Percentiles rank a stretch among this genome's conserved stretches.
These are phyloP conservation scores for Alfaro cultratus DNA, from an alignment of 2,797 vertebrate species.

Conservation along the genomic window DNA sequence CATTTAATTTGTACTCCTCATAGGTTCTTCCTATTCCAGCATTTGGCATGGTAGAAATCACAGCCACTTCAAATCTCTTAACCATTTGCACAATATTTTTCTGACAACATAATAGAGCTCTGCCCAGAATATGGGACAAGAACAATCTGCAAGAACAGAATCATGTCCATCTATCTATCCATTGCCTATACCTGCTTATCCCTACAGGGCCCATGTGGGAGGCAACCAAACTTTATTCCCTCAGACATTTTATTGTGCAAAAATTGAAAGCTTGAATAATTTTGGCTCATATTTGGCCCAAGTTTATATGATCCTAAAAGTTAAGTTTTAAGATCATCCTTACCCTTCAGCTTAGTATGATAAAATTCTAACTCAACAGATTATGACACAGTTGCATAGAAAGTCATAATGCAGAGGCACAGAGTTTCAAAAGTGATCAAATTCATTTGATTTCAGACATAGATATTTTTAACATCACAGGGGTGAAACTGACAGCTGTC, in stretches of 20 bases:
- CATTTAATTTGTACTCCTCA: neutral
- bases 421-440: neutral
- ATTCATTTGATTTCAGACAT: neutral
- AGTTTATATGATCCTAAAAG: neutral
- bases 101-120: neutral
- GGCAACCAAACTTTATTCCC: neutral
- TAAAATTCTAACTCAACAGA: neutral
- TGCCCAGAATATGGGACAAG: neutral
- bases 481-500: slow-evolving; percentile 41
- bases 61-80: neutral
- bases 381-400: neutral
- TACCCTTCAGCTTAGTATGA: neutral
- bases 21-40: neutral
- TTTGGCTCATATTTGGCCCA: neutral
- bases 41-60: neutral
- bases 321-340: neutral
- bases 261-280: neutral
- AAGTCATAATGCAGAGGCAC: neutral
- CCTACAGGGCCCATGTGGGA: neutral
- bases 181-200: neutral
- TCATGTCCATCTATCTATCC: neutral
- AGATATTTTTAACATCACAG: neutral
- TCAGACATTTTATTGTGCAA: neutral
- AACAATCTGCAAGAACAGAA: neutral
- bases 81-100: neutral